Evolutionary conservation across 1,140 invertebrate species (phyloP), one percentile per base, ranked within the genome.

Genomic region (Chelonus insularis): DNA sequence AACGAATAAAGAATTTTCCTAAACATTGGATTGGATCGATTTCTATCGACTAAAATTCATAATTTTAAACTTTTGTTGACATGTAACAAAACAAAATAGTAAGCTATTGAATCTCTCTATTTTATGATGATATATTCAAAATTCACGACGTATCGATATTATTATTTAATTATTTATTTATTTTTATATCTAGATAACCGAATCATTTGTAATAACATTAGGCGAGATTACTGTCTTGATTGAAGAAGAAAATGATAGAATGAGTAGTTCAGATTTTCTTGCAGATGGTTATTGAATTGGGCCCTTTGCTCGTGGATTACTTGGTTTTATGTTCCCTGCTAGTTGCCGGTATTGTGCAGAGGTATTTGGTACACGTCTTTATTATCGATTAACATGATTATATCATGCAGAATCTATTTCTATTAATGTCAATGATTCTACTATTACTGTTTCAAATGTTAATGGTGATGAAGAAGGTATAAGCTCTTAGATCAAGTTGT

Each of bases 281-380:
- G 70, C 69, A 43, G 72, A 68, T 54, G 48, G 59, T 45, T 62
- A 68, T 43, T 56, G 65, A 7, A 41, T 21, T 1, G 66, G 64
- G 25, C 69, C 66, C 11, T 61, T 74, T 18, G 73, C 81, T 9
- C 86, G 85, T 55, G 80, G 83, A 57, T 70, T 86, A 11, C 73
- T 78, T 39, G 77, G 78, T 55, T 84, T 84, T 0, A 70, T 86
- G 5, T 75, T 86, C 21, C 77, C 84, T 8, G 88, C 88, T 84
- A 91, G 88, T 74, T 93, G 90, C 73, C 85, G 90, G 41, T 87
- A 88, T 25, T 83, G 89, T 55, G 90, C 90, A 12, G 91, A 91
- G 72, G 88, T 89, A 37, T 91, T 93, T 71, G 91, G 91, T 47
- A 82, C 88, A 58, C 86, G 88, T 68, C 81, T 93, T 55, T 90